Evolutionary conservation across 2,113 vertebrate species (phyloP).

Genomic region (Pogona vitticeps): DNA sequence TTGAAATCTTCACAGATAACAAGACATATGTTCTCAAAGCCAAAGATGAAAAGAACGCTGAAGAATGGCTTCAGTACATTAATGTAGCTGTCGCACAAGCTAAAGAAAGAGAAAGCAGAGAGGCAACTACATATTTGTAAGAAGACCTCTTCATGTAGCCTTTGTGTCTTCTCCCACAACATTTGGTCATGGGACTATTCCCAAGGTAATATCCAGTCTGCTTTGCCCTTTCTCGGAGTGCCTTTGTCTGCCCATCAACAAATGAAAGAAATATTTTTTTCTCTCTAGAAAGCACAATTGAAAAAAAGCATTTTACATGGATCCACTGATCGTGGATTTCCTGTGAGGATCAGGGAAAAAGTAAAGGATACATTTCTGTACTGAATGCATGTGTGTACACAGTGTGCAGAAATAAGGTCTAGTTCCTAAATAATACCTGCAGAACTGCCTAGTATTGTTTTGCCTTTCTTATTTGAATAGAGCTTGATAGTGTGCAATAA

Average conservation of each 20-base stretch:
- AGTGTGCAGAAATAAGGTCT: neutral
- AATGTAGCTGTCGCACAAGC: constrained; percentile 93
- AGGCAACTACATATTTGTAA: constrained; percentile 92
- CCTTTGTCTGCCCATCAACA: neutral
- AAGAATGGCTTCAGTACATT: constrained; percentile 96
- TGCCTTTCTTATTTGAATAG: neutral
- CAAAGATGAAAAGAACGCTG: constrained; percentile 86
- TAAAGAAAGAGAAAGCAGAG: constrained; percentile 84
- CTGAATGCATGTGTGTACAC: neutral
- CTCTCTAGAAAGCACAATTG: neutral
- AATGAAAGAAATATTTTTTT: neutral
- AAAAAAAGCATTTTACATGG: neutral
- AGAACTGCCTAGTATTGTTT: neutral
- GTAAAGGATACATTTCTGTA: neutral
- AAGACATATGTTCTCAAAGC: constrained; percentile 93
- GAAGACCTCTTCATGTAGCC: neutral
- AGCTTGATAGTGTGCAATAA: neutral
- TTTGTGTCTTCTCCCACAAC: neutral
- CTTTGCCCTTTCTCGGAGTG: neutral
- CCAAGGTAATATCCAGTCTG: neutral
- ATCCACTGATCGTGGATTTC: neutral
- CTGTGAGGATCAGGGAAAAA: neutral
- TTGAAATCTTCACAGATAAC: constrained; percentile 94
- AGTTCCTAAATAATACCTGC: neutral
- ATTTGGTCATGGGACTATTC: neutral